Evolutionary conservation across 1,140 invertebrate species (phyloP), one percentile per base, ranked within the genome.

Genomic region (Araneus ventricosus): DNA sequence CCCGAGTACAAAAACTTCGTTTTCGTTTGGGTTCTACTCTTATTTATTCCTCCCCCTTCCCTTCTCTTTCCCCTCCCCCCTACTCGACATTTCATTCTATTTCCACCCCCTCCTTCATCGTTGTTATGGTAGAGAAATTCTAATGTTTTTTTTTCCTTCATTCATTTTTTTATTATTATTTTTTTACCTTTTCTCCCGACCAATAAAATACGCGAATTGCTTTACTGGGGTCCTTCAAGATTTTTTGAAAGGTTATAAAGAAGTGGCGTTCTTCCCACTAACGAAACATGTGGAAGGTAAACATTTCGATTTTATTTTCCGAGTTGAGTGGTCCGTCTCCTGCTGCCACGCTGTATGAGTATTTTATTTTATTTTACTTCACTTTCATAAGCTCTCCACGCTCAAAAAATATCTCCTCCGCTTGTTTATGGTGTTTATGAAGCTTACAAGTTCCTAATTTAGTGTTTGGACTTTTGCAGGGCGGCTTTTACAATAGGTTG

Each of bases 81-180:
- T 24, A 24, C 52, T 39, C 41, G 10, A 30, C 27, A 75, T 75
- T 75, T 75, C 67, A 75, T 75, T 75, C 67, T 75, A 75, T 75
- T 22, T 22, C 67, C 67, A 17, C 14, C 45, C 24, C 67, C 57
- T 80, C 37, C 67, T 79, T 80, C 75, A 57, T 90, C 59, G 89
- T 92, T 92, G 80, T 92, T 92, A 92, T 86, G 57, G 90, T 27
- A 57, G 87, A 57, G 87, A 88, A 86, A 67, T 92, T 92, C 82
- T 92, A 92, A 92, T 92, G 82, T 92, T 85, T 92, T 70, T 79
- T 92, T 61, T 37, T 27, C 39, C 45, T 22, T 34, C 27, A 20
- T 39, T 87, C 17, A 20, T 87, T 87, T 52, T 52, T 52, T 52
- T 52, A 52, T 52, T 45, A 45, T 45, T 52, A 52, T 17, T 41